Base-by-base conservation (phyloP, 2,113 vertebrate species). In the Origma solitaria region DNA sequence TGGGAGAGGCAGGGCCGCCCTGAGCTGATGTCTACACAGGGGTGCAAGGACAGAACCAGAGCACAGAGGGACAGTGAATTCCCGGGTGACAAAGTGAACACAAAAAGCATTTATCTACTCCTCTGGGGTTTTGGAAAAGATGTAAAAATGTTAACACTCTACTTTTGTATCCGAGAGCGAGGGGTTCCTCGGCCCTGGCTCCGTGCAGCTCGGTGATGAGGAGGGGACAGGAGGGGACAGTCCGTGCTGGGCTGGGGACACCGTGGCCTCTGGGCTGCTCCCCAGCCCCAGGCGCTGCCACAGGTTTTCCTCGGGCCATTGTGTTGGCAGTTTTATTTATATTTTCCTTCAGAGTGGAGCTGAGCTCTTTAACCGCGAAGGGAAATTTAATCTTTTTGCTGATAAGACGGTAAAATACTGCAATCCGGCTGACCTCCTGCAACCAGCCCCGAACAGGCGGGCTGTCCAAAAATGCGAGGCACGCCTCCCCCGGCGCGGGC, bases 321-420 rank as follows among this genome's bases (percentile, higher is more conserved):
- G 44, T 72, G 78, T 33, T 68, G 91, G 86, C 83, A 85, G 88
- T 38, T 53, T 72, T 92, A 77, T 78, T 89, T 92, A 30, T 80
- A 69, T 94, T 94, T 92, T 85, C 70, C 76, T 94, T 83, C 84
- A 73, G 70, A 86, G 73, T 30, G 75, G 60, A 82, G 45, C 80
- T 79, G 90, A 89, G 75, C 82, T 82, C 76, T 78, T 79, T 86
- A 87, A 85, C 80, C 75, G 50, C 45, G 35, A 56, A 88, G 84
- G 89, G 96, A 94, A 89, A 84, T 86, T 54, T 82, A 96, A 96
- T 96, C 87, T 65, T 95, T 94, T 93, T 97, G 94, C 95, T 88
- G 90, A 90, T 89, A 90, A 94, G 96, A 96, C 66, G 44, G 92
- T 95, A 37, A 85, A 93, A 70, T 85, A 79, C 91, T 62, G 94